These are phyloP conservation scores for Tricholauxania praeusta DNA, from an alignment of 2,888 invertebrate genomes.

Conservation along the genomic window DNA sequence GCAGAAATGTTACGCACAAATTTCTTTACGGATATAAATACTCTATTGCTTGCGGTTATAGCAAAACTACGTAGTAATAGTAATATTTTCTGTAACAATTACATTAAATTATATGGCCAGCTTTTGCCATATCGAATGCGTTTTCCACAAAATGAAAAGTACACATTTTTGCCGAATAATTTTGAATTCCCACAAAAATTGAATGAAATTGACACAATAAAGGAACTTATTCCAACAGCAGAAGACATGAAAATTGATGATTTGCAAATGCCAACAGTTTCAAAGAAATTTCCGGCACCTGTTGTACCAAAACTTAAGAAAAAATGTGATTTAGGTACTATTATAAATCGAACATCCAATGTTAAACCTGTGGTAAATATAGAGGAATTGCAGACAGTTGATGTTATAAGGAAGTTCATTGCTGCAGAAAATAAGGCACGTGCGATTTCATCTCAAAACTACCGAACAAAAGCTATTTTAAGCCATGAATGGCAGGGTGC, in stretches of 20 bases:
- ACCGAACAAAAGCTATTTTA: conserved; percentile 55
- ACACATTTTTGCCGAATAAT: conserved; percentile 47
- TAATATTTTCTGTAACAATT: conserved; percentile 49
- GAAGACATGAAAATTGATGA: background rate
- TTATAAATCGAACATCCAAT: conserved; percentile 40
- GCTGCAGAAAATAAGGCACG: conserved; percentile 55
- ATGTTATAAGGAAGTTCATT: conserved; percentile 58
- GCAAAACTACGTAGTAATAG: conserved; percentile 57
- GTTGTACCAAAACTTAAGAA: conserved; percentile 45
- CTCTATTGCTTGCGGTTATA: conserved; percentile 58
- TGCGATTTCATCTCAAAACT: conserved; percentile 45
- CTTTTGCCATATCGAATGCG: conserved; percentile 46
- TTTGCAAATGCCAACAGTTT: background rate
- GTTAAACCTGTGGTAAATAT: conserved; percentile 46
- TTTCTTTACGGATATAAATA: conserved; percentile 61
- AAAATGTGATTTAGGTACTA: conserved; percentile 52
- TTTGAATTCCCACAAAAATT: conserved; percentile 51
- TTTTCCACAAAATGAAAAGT: conserved; percentile 55
- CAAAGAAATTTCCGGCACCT: background rate
- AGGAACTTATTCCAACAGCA: background rate
- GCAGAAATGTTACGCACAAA: conserved; percentile 55
- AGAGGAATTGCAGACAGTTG: conserved; percentile 52
- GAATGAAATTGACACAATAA: conserved; percentile 29
- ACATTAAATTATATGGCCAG: conserved; percentile 53
- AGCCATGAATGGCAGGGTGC: conserved; percentile 62